Conservation (phyloP, 2,797 vertebrate species). For the Rhabdomys pumilio region DNA sequence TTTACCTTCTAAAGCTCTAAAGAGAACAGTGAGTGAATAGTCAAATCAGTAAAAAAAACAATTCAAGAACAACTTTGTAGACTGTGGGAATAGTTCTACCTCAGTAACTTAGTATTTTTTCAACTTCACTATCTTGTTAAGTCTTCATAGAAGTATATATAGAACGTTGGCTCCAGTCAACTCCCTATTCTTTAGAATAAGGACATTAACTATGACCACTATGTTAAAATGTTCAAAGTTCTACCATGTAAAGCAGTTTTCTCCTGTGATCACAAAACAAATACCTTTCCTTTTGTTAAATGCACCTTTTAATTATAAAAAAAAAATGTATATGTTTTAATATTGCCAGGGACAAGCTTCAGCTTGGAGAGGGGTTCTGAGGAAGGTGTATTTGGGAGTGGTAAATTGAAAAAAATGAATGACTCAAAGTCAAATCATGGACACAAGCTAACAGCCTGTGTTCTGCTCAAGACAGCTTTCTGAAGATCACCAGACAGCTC, state of each 20-base stretch:
- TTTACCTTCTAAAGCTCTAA: neutral
- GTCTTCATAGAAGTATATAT: neutral
- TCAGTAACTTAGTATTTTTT: neutral
- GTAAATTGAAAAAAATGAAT: neutral
- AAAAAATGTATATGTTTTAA: neutral
- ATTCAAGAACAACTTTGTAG: neutral
- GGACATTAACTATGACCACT: neutral
- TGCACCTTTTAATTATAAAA: neutral
- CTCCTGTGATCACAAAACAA: neutral
- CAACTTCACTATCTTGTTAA: neutral
- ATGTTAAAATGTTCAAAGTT: neutral
- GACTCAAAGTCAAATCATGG: neutral
- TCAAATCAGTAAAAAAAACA: neutral
- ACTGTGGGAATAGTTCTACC: neutral
- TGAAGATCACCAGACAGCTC: neutral
- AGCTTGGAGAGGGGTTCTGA: neutral
- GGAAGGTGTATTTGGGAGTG: neutral
- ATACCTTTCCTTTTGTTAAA: neutral
- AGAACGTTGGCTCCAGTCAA: neutral
- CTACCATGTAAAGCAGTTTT: neutral
- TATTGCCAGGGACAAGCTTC: too few relatives aligned
- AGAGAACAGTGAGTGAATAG: neutral
- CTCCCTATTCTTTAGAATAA: neutral
- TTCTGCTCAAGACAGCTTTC: neutral
- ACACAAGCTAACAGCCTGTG: neutral